A percentile compares a stretch with the other conserved stretches of the same genome.
Evolutionary conservation across 2,888 invertebrate species (phyloP).

Genomic region (Globia sparganii): DNA sequence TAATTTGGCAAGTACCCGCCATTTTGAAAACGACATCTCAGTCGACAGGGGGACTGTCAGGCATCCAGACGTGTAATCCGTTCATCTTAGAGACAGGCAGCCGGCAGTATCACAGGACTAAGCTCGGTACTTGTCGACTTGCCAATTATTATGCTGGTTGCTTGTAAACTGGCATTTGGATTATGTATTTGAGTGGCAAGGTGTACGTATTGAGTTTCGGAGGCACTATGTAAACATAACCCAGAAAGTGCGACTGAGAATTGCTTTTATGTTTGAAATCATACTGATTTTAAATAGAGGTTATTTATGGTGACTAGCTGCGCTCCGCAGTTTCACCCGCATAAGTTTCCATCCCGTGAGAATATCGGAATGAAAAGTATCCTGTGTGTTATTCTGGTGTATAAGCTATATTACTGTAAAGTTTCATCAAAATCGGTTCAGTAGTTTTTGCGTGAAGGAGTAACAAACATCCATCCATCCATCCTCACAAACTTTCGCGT

Average conservation of each 20-base stretch:
- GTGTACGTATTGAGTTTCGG: neutral
- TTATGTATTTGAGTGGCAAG: conserved; percentile 37
- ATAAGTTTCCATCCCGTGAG: too few relatives aligned
- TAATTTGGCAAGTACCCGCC: conserved; percentile 44
- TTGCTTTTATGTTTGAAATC: neutral
- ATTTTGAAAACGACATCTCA: conserved; percentile 28
- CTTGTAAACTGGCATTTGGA: conserved; percentile 32
- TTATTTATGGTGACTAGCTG: too few relatives aligned
- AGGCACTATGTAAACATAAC: neutral
- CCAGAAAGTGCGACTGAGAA: neutral
- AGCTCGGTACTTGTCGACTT: conserved; percentile 54
- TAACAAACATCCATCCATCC: too few relatives aligned
- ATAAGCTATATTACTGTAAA: too few relatives aligned
- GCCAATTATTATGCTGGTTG: conserved; percentile 54
- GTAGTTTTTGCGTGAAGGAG: too few relatives aligned
- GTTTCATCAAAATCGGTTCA: too few relatives aligned
- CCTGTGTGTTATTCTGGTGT: too few relatives aligned
- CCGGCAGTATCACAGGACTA: conserved; percentile 55
- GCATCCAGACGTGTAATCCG: conserved; percentile 56
- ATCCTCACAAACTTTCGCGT: too few relatives aligned
- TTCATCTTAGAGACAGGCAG: conserved; percentile 60
- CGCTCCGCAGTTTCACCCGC: too few relatives aligned
- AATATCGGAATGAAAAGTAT: too few relatives aligned
- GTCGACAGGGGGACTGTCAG: conserved; percentile 23
- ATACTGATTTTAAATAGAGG: neutral